These are phyloP conservation scores for Daptonema setosum DNA, from an alignment of 2,888 invertebrate genomes.

Conservation along the genomic window DNA sequence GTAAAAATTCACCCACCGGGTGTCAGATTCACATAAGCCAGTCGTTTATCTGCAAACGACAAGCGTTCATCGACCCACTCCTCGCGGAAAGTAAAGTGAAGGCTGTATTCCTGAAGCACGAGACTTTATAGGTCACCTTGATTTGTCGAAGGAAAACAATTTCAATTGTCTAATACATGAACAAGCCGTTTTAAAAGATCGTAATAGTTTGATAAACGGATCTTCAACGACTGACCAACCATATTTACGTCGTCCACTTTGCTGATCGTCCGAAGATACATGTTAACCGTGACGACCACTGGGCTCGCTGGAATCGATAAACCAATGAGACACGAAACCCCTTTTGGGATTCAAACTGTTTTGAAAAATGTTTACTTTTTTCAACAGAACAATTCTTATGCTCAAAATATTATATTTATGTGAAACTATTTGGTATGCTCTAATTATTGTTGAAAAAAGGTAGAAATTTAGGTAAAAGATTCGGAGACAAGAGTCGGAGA, in stretches of 20 bases:
- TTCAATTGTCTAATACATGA: neutral
- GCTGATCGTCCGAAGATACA: conserved; percentile 85
- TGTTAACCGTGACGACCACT: conserved; percentile 82
- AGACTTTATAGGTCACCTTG: neutral
- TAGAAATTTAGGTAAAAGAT: too few species aligned
- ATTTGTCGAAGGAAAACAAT: neutral
- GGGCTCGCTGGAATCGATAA: conserved; percentile 50
- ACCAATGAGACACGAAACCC: neutral
- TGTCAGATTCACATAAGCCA: neutral
- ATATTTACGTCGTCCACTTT: conserved; percentile 95
- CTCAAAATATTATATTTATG: too few species aligned
- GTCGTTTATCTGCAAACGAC: conserved; percentile 14
- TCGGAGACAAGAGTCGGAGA: too few species aligned
- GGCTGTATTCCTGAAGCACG: conserved; percentile 53
- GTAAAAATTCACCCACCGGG: conserved; percentile 21
- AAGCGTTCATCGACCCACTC: conserved; percentile 75
- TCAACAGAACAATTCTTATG: too few species aligned
- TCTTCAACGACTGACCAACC: too few species aligned
- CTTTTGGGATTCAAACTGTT: neutral
- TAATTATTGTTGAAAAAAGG: too few species aligned
- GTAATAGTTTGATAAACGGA: too few species aligned
- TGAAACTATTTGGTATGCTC: too few species aligned
- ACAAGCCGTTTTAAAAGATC: too few species aligned
- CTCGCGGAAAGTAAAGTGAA: conserved; percentile 80
- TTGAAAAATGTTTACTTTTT: neutral